Percentiles rank a stretch among this genome's conserved stretches.
Conservation (phyloP, 2,113 vertebrate species). For the Micronisus gabar region DNA sequence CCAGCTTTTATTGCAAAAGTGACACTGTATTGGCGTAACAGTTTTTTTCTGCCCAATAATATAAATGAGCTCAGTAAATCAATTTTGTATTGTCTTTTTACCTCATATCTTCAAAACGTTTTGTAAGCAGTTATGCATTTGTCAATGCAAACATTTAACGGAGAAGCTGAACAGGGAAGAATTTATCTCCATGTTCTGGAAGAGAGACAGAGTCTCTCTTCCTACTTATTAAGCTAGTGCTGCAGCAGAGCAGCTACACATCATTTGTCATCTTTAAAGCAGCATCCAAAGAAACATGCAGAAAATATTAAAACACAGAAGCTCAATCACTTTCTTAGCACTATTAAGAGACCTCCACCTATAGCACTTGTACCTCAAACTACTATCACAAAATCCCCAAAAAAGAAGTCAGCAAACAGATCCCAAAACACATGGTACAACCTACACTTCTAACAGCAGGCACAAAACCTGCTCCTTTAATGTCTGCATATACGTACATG, state of each 20-base stretch:
- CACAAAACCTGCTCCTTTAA: not conserved
- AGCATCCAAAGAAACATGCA: not conserved
- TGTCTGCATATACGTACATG: accelerated
- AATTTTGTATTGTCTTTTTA: not conserved
- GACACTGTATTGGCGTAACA: not conserved
- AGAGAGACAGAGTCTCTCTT: not conserved
- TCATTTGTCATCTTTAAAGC: not conserved
- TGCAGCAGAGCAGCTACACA: not conserved
- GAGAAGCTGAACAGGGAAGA: not conserved
- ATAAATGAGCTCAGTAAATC: not conserved
- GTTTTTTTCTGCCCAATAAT: not conserved
- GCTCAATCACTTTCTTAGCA: not conserved
- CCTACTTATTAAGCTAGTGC: not conserved
- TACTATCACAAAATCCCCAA: not conserved
- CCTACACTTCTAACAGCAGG: not conserved
- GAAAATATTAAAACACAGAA: not conserved
- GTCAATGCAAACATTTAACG: not conserved
- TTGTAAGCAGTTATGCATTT: not conserved
- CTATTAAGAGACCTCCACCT: not conserved
- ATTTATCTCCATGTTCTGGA: not conserved
- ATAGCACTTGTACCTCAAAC: not conserved
- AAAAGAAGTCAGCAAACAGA: not conserved
- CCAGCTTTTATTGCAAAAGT: accelerated
- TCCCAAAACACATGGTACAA: not conserved
- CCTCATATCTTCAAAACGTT: not conserved